Conservation (phyloP, 2,888 invertebrate genomes). For the Tanaodytes sp. region DNA sequence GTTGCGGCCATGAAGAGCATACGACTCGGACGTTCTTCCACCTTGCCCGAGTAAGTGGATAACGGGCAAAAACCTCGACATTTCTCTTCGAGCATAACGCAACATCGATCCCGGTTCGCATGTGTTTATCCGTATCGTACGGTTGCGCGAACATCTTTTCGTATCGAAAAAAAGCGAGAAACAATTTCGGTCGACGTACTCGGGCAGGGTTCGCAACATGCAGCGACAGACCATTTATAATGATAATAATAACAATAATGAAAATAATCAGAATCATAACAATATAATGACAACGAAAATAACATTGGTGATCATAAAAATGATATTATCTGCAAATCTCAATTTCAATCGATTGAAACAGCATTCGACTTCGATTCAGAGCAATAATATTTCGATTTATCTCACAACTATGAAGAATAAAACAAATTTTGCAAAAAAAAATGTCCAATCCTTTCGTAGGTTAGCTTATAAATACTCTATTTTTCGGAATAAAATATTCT, state of each 20-base stretch:
- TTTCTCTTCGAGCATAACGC: constrained; percentile 42
- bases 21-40: constrained; percentile 62
- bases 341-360: no score
- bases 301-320: no score
- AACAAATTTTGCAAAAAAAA: no score
- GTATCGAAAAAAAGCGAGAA: constrained; percentile 42
- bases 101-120: constrained; percentile 35
- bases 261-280: constrained; percentile 10
- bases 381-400: no score
- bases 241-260: constrained; percentile 27
- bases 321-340: no score
- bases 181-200: constrained; percentile 63
- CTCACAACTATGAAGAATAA: no score
- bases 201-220: constrained; percentile 67
- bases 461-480: no score
- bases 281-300: constrained; percentile 16
- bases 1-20: constrained; percentile 60
- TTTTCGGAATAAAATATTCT: no score
- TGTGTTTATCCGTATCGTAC: constrained; percentile 40
- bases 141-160: constrained; percentile 43
- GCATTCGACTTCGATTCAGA: no score
- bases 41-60: constrained; percentile 67
- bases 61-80: constrained; percentile 42
- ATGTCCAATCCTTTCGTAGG: no score
- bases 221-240: constrained; percentile 67